phyloP scores from a whole-genome alignment of 2,888 invertebrate species.

The Lepidocyrtoides sp. region DNA sequence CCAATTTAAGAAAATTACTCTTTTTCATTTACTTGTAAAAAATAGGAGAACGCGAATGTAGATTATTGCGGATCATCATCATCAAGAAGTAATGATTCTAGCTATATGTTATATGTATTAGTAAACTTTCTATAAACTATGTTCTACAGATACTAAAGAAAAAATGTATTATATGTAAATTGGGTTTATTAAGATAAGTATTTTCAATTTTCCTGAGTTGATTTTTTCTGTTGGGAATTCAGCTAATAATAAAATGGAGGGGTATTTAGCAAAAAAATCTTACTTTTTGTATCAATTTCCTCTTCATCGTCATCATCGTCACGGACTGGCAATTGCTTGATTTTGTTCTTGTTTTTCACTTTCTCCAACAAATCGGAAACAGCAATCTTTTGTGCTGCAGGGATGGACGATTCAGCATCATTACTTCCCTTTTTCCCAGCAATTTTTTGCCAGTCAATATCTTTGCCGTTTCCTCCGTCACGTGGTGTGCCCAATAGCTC shows the following conservation, averaged over 20 bases:
- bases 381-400: constrained; percentile 92
- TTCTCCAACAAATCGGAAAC: constrained; percentile 91
- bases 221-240: no score
- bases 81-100: constrained; percentile 31
- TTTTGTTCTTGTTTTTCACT: constrained; percentile 88
- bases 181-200: constrained; percentile 34
- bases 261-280: constrained; percentile 85
- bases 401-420: constrained; percentile 90
- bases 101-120: background rate
- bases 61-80: constrained; percentile 4
- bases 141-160: constrained; percentile 4
- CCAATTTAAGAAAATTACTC: constrained; percentile 38
- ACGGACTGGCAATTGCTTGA: constrained; percentile 88
- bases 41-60: background rate
- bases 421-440: constrained; percentile 89
- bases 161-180: background rate
- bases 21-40: background rate
- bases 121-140: background rate
- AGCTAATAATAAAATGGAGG: background rate
- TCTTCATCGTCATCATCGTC: constrained; percentile 87
- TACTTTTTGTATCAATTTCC: constrained; percentile 90
- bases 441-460: constrained; percentile 94
- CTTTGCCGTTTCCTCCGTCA: constrained; percentile 93
- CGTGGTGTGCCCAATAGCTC: constrained; percentile 95
- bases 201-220: background rate